phyloP scores from a whole-genome alignment of 2,888 invertebrate genomes.

The Dryobota labecula region DNA sequence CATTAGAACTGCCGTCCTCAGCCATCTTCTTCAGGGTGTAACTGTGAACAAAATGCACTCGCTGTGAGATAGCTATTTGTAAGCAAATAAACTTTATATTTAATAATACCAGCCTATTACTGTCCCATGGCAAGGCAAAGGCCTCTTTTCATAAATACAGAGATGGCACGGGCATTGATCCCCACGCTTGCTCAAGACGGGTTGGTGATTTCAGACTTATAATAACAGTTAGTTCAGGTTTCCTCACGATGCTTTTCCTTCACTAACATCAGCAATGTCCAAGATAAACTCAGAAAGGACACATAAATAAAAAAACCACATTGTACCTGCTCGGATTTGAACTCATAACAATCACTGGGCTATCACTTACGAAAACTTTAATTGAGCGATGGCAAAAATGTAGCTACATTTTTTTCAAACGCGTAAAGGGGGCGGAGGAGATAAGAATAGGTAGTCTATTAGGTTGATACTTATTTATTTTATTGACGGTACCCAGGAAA shows the following conservation, averaged over 20 bases:
- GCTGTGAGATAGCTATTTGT: neutral
- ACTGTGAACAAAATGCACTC: constrained; percentile 58
- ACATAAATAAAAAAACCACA: neutral
- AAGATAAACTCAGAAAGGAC: neutral
- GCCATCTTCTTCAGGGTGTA: constrained; percentile 76
- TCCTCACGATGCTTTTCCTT: neutral
- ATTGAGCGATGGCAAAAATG: neutral
- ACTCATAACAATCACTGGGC: neutral
- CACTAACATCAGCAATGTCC: no score
- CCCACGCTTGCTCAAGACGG: no score
- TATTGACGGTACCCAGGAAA: neutral
- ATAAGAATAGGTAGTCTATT: no score
- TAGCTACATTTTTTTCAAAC: no score
- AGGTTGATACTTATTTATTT: neutral
- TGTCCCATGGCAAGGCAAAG: neutral
- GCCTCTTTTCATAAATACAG: neutral
- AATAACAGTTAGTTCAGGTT: neutral
- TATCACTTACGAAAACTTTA: neutral
- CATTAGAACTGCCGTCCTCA: constrained; percentile 85
- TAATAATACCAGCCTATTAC: neutral
- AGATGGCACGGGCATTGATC: neutral
- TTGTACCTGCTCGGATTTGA: neutral
- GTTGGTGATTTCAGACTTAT: neutral
- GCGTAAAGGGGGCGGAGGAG: no score
- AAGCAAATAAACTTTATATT: neutral